Evolutionary conservation across 2,888 invertebrate species (phyloP), one percentile per base, ranked within the genome.

Genomic region (Nymphalis c-album): DNA sequence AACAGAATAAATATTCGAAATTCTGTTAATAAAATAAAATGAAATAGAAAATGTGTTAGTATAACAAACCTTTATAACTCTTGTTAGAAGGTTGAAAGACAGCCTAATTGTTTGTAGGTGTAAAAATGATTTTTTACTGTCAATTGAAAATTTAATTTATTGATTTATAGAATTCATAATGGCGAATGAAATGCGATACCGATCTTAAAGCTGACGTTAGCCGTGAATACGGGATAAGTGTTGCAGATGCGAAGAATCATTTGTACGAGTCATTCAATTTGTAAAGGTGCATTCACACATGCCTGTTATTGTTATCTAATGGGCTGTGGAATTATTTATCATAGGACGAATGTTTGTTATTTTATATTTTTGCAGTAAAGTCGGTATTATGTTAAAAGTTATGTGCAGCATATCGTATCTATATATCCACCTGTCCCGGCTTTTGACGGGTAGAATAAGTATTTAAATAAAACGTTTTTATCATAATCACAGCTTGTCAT

Each of bases 201-300:
- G 60, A 69, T 67, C 63, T 35, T 31, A 60, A 60, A 46, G 60
- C 57, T 51, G 67, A 66, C 68, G 62, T 45, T 51, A 20, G 50
- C 18, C 18, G 50, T 50, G 50, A 50, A 55, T 26, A 31, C 17
- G 53, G 26, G 26, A 48, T 66, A 17, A 48, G 50, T 63, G 48
- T 66, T 55, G 67, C 70, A 70, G 67, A 70, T 70, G 70, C 61
- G 64, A 35, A 59, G 57, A 48, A 62, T 55, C 67, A 70, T 70
- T 70, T 58, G 47, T 70, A 57, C 16, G 46, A 64, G 64, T 67
- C 66, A 55, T 45, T 60, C 45, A 55, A 13, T 26, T 58, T 55
- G 64, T 47, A 67, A 67, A 70, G 70, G 67, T 70, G 70, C 67
- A 58, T 67, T 20, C 67, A 58, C 67, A 62, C 64, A 67, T 64